Conservation (phyloP, 1,140 invertebrate species). For the Zaprionus taronus region DNA sequence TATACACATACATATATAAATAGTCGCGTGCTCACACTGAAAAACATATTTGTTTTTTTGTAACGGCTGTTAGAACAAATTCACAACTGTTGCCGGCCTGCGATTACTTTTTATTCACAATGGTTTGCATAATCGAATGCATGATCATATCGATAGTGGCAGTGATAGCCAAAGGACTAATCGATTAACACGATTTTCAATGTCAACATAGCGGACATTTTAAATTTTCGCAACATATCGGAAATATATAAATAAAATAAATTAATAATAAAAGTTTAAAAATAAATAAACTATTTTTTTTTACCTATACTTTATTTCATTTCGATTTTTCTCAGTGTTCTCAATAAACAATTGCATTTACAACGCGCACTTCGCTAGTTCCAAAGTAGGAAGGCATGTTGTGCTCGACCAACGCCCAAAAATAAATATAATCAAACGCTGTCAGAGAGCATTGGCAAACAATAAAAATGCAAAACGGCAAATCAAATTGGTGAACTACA, state of each 20-base stretch:
- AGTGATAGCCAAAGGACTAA: not conserved
- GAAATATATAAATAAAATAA: not conserved
- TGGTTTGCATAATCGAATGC: not conserved
- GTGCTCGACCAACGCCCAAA: conserved; percentile 68
- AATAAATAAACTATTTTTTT: not conserved
- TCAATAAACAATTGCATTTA: conserved; percentile 32
- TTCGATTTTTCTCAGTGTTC: conserved; percentile 39
- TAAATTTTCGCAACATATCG: no score
- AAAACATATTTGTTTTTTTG: conserved; percentile 14
- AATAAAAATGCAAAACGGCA: conserved; percentile 76
- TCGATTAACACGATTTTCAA: not conserved
- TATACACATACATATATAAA: conserved; percentile 29
- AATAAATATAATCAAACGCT: conserved; percentile 80
- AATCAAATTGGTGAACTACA: conserved; percentile 72
- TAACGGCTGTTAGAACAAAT: not conserved
- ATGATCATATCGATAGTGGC: no score
- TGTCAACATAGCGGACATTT: not conserved
- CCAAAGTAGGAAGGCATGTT: conserved; percentile 58
- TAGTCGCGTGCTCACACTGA: conserved; percentile 70
- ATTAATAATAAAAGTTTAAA: not conserved
- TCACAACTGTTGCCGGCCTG: not conserved
- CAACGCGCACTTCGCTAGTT: conserved; percentile 38
- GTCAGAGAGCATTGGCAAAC: conserved; percentile 72
- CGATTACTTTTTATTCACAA: not conserved
- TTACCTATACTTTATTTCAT: not conserved